Base-by-base conservation (phyloP, 2,797 vertebrate genomes). In the Phoebastria nigripes region DNA sequence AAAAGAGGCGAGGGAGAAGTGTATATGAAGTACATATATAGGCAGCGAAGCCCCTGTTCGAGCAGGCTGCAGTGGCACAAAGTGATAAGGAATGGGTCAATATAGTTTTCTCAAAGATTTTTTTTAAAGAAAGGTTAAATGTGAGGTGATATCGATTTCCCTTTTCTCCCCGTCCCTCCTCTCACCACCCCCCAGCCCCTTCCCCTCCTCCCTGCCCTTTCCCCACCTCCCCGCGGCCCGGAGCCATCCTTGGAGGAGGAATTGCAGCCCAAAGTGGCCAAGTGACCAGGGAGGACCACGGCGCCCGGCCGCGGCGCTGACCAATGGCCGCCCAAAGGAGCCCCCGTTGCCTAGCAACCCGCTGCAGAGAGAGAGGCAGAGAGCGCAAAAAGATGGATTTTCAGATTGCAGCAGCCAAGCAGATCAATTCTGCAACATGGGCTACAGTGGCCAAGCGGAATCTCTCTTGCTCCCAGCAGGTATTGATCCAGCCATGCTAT, bases 401-500 rank as follows among this genome's bases (percentile, higher is more conserved):
- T 97, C 96, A 97, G 97, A 98, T 97, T 97, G 97, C 97, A 95
- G 97, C 96, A 97, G 95, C 97, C 96, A 96, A 49, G 97, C 96
- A 70, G 98, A 98, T 98, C 98, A 98, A 98, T 98, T 97, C 81
- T 94, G 95, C 94, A 96, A 97, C 97, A 95, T 92, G 97, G 98
- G 97, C 98, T 95, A 98, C 97, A 97, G 96, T 96, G 96, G 97
- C 97, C 97, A 94, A 97, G 97, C 95, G 89, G 97, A 96, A 97
- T 96, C 97, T 96, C 90, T 97, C 97, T 97, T 98, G 98, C 98
- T 98, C 97, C 98, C 97, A 96, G 97, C 96, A 97, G 97, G 96
- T 98, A 98, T 98, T 97, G 98, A 98, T 98, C 97, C 95, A 96
- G 94, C 89, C 88, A 96, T 96, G 98, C 97, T 97, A 97, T 98